These are phyloP conservation scores for Masnerella sp. DNA, from an alignment of 2,888 invertebrate species.

Conservation along the genomic window DNA sequence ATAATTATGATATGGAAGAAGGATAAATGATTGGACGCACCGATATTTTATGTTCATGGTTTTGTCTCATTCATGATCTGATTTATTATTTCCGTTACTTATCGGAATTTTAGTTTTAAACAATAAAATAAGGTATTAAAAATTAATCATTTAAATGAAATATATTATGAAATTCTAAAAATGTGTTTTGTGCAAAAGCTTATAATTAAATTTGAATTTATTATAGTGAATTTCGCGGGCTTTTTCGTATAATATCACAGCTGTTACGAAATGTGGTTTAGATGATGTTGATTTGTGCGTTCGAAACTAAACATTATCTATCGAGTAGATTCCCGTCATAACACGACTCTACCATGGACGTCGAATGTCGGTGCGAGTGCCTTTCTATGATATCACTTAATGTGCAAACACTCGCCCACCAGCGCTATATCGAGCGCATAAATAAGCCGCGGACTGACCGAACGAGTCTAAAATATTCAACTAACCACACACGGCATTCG, in stretches of 20 bases:
- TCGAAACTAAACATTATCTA: slow-evolving; percentile 38
- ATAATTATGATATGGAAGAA: slow-evolving; percentile 71
- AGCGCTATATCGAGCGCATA: slow-evolving; percentile 23
- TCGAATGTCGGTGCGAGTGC: slow-evolving; percentile 47
- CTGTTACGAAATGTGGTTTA: no score
- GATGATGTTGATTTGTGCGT: slow-evolving; percentile 4
- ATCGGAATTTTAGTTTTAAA: no score
- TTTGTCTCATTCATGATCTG: background rate
- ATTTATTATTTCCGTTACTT: background rate
- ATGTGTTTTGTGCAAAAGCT: no score
- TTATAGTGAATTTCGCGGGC: no score
- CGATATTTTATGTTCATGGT: slow-evolving; percentile 23
- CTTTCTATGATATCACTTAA: slow-evolving; percentile 51
- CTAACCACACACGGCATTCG: no score
- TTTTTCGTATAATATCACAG: no score
- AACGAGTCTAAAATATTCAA: slow-evolving; percentile 16
- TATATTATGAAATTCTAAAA: no score
- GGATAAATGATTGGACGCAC: slow-evolving; percentile 36
- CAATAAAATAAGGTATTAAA: no score
- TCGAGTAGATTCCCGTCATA: slow-evolving; percentile 16
- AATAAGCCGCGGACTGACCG: slow-evolving; percentile 19
- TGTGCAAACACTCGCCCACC: slow-evolving; percentile 41
- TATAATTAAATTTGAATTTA: no score
- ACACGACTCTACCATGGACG: slow-evolving; percentile 28
- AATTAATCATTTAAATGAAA: no score